Percentiles rank a stretch among this genome's conserved stretches.
phyloP scores from a whole-genome alignment of 2,888 invertebrate species.

The Notocelia uddmanniana region DNA sequence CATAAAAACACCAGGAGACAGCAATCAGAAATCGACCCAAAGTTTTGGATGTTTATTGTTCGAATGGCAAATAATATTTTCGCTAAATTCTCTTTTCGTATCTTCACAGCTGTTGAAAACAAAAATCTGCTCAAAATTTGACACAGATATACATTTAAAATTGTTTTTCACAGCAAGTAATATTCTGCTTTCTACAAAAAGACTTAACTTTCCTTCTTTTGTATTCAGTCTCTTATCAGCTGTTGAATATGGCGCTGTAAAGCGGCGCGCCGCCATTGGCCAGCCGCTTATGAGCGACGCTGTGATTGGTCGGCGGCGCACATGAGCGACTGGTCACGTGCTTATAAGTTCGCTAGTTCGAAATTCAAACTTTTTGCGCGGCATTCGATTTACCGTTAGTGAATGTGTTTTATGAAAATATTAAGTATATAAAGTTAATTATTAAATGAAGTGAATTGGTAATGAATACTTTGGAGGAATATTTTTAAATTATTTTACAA shows the following conservation, averaged over 20 bases:
- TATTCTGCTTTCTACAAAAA: too few species aligned
- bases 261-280: constrained; percentile 72
- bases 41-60: too few species aligned
- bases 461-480: background rate
- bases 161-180: too few species aligned
- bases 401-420: background rate
- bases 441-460: too few species aligned
- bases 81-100: too few species aligned
- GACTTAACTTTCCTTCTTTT: background rate
- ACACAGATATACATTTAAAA: background rate
- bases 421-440: background rate
- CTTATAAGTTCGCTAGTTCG: constrained; percentile 77
- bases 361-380: constrained; percentile 72
- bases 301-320: constrained; percentile 75
- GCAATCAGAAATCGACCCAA: background rate
- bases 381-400: background rate
- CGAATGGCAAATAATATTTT: too few species aligned
- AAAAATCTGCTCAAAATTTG: background rate
- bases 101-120: too few species aligned
- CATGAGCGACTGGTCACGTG: constrained; percentile 83
- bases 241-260: constrained; percentile 74
- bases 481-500: background rate
- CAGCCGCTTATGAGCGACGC: constrained; percentile 74
- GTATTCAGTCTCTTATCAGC: constrained; percentile 74
- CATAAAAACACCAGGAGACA: background rate